Percentiles rank a stretch among this genome's conserved stretches.
These are phyloP conservation scores for Brachionus koreanus DNA, from an alignment of 1,140 invertebrate species.

Conservation along the genomic window DNA sequence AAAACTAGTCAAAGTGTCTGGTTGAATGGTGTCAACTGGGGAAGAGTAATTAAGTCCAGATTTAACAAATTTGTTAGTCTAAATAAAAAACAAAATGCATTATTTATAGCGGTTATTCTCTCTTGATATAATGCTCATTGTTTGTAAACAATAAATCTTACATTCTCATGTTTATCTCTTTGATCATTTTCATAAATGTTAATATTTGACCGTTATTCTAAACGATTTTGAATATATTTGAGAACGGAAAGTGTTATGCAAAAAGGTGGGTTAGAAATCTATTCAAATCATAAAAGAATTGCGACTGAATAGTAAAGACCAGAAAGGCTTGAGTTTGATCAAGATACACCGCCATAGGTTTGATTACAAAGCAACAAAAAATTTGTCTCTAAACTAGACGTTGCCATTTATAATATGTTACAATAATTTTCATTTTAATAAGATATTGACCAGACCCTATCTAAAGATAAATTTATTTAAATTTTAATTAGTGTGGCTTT, in stretches of 20 bases:
- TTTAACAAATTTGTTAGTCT: not conserved
- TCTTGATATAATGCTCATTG: not conserved
- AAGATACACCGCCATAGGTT: not conserved
- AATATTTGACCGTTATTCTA: not conserved
- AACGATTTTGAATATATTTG: not conserved
- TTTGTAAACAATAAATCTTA: not conserved
- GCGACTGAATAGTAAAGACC: not conserved
- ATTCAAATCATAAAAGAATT: not conserved
- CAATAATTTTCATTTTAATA: too few species aligned
- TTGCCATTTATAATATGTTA: too few species aligned
- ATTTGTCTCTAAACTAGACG: too few species aligned
- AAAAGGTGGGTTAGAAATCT: not conserved
- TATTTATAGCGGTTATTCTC: not conserved
- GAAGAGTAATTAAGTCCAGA: not conserved
- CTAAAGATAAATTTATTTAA: too few species aligned
- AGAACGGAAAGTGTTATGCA: not conserved
- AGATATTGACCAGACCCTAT: too few species aligned
- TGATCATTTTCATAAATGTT: not conserved
- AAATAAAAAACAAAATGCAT: not conserved
- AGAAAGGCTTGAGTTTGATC: not conserved
- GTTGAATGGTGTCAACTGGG: not conserved
- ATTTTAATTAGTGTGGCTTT: too few species aligned
- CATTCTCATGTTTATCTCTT: not conserved
- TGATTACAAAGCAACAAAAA: not conserved
- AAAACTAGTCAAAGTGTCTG: not conserved